Base-by-base conservation (phyloP, 2,888 invertebrate genomes). In the Deroplatys truncata region DNA sequence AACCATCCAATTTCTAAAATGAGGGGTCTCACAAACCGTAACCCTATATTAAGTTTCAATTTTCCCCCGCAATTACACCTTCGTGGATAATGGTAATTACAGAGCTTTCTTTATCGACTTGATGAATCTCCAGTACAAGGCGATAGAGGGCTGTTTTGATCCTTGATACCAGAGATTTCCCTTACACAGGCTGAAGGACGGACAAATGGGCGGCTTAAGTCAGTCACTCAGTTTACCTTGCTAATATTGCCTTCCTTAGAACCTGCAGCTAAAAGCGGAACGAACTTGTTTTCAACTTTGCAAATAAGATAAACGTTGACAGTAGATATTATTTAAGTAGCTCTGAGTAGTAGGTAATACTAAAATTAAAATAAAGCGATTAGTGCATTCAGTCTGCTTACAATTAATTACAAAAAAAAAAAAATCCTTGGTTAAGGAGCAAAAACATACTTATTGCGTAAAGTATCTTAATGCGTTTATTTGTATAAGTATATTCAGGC, bases 31-130 rank as follows among this genome's bases (percentile, higher is more conserved):
- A 87, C 87, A 82, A 82, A 31, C 35, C 87, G 82, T 90, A 90
- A 90, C 90, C 90, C 85, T 90, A 90, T 90, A 90, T 90, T 90
- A 90, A 90, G 90, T 90, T 90, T 90, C 90, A 90, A 90, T 90
- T 90, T 90, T 88, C 88, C 88, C 85, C 86, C 88, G 84, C 90
- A 90, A 90, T 90, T 90, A 90, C 90, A 90, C 88, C 89, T 90
- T 90, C 90, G 89, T 90, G 90, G 90, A 89, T 90, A 89, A 89
- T 88, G 90, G 90, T 90, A 90, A 90, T 90, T 90, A 90, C 85
- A 85, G 88, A 84, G 56, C 84, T 84, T 88, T 88, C 89, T 88
- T 90, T 90, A 90, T 90, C 90, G 87, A 49, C 85, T 88, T 84
- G 88, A 88, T 89, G 90, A 89, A 90, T 90, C 89, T 89, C 56